Conservation (phyloP, 1,140 invertebrate species). For the Neotoxoptera formosana region DNA sequence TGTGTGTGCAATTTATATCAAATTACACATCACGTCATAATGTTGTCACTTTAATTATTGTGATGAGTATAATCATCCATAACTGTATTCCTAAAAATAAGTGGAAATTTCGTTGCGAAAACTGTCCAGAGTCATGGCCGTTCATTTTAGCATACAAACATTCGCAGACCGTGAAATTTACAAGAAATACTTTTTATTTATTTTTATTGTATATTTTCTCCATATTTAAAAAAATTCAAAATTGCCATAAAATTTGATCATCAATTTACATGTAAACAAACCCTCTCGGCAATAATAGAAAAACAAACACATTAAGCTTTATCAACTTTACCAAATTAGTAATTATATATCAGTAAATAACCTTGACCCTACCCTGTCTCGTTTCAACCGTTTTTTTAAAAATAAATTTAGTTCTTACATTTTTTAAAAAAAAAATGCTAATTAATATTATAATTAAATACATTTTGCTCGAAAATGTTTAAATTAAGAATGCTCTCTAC, state of each 20-base stretch:
- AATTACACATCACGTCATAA: not conserved
- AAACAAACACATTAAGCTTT: not conserved
- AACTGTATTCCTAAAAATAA: not conserved
- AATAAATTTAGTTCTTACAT: not conserved
- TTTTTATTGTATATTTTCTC: no score
- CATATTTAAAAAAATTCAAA: not conserved
- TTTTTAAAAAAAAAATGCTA: not conserved
- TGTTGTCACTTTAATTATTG: conserved; percentile 12
- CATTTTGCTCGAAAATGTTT: not conserved
- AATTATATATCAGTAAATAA: not conserved
- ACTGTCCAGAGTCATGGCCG: conserved; percentile 7
- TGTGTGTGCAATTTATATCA: not conserved
- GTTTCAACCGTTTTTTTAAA: not conserved
- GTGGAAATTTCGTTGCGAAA: not conserved
- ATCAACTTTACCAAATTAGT: not conserved
- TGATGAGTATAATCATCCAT: not conserved
- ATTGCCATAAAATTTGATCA: not conserved
- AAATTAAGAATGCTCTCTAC: not conserved
- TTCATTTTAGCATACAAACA: not conserved
- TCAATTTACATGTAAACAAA: not conserved
- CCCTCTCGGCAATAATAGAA: not conserved
- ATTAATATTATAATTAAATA: not conserved
- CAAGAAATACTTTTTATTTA: no score
- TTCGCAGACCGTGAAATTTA: not conserved
- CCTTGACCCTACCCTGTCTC: not conserved